Evolutionary conservation across 2,113 vertebrate species (phyloP).

Genomic region (Porphyrio hochstetteri): DNA sequence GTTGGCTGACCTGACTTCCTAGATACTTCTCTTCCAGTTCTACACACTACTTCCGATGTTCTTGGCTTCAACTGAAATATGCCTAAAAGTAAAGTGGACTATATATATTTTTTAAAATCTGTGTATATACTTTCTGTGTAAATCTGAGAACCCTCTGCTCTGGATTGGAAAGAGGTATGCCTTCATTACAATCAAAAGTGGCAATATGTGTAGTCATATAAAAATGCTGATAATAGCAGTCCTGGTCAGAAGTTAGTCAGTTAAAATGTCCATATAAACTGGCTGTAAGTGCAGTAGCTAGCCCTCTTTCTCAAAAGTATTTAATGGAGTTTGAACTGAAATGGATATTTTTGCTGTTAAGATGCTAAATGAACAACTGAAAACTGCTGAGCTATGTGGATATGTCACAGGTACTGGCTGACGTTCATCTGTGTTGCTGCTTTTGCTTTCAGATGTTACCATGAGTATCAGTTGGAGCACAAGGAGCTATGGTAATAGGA

Average conservation of each 20-base stretch:
- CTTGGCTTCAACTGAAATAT: not conserved
- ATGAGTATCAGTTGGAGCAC: conserved; percentile 44
- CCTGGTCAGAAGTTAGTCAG: not conserved
- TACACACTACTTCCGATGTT: not conserved
- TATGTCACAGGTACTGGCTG: conserved; percentile 41
- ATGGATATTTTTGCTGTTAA: not conserved
- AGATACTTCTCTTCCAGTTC: not conserved
- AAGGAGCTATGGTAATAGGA: conserved; percentile 55
- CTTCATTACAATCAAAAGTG: not conserved
- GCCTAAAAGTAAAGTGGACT: not conserved
- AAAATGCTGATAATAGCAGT: not conserved
- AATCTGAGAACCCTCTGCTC: not conserved
- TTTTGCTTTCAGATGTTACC: conserved; percentile 58
- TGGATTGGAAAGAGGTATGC: not conserved
- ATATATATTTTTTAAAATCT: not conserved
- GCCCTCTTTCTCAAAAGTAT: not conserved
- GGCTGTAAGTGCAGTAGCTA: not conserved
- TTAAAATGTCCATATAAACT: not conserved
- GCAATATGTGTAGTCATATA: not conserved
- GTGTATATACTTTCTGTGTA: not conserved
- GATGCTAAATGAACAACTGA: not conserved
- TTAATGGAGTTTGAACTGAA: not conserved
- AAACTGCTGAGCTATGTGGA: not conserved
- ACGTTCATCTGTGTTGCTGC: conserved; percentile 42
- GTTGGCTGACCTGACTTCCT: not conserved